Base-by-base conservation (phyloP, 2,797 vertebrate genomes). In the Pampus argenteus region DNA sequence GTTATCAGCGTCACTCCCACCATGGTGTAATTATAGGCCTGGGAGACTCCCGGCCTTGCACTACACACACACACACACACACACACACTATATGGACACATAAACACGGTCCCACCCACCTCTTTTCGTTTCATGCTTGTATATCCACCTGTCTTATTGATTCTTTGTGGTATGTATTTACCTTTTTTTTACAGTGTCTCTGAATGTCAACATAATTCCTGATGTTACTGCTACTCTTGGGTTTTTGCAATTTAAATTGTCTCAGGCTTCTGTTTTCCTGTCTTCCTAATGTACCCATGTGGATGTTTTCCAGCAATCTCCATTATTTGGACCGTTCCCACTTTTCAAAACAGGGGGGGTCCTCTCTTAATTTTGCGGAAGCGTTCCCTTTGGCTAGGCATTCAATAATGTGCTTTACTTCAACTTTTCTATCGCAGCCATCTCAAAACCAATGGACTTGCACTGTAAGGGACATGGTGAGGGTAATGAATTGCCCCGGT, bases 1-100 rank as follows among this genome's bases (percentile, higher is more conserved):
- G 86, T 92, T 93, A 94, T 94, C 90, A 93, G 86, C 88, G 81
- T 89, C 79, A 82, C 89, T 92, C 91, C 90, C 83, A 86, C 86
- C 75, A 79, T 66, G 66, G 77, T 92, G 91, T 93, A 94, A 94
- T 94, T 91, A 93, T 81, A 89, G 80, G 83, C 75, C 74, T 84
- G 72, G 79, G 85, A 90, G 81, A 86, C 80, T 89, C 84, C 77
- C 28, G 23, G 71, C 69, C 65, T 66, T 75, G 66, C 71, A 70
- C 61, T 58, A 68, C 58, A 26, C 4, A 49, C 29, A 36, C 23
- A 58, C 44, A 49, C 67, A 26, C 23, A 20, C 62, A 71, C 29
- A 66, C 57, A 75, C 58, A 64, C 34, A 70, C 49, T 31, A 45
- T 11, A 73, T 29, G 57, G 36, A 67, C 31, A 56, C 65, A 55